phyloP scores from a whole-genome alignment of 2,888 invertebrate species.

The Patella caerulea region DNA sequence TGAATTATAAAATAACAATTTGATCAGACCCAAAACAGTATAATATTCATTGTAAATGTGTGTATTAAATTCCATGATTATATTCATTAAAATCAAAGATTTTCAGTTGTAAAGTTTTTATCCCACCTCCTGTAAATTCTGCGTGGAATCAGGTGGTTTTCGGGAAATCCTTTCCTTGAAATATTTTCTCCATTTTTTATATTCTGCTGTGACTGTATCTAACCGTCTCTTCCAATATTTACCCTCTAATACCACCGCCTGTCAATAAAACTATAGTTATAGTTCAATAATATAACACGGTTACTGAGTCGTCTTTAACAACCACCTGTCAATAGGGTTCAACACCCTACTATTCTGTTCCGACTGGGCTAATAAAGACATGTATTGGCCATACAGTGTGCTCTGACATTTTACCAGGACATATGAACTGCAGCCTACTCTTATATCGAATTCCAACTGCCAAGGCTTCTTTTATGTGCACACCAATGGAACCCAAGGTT shows the following conservation, averaged over 20 bases:
- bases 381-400: too few species aligned
- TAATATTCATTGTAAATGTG: background rate
- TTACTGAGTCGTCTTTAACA: too few species aligned
- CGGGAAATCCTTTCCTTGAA: slow-evolving; percentile 37
- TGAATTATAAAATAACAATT: slow-evolving; percentile 3
- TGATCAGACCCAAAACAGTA: background rate
- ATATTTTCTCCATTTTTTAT: slow-evolving; percentile 93
- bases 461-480: too few species aligned
- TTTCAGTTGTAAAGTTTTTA: background rate
- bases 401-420: too few species aligned
- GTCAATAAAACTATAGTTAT: slow-evolving; percentile 36
- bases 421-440: too few species aligned
- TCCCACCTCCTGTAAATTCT: slow-evolving; percentile 16
- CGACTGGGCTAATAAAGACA: too few species aligned
- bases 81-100: background rate
- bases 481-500: too few species aligned
- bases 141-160: slow-evolving; percentile 9
- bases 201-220: slow-evolving; percentile 97
- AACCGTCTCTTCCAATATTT: slow-evolving; percentile 99
- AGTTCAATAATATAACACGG: too few species aligned
- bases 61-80: background rate
- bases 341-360: too few species aligned
- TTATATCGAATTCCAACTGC: too few species aligned
- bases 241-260: slow-evolving; percentile 98
- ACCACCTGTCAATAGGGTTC: too few species aligned